A percentile compares a stretch with the other conserved stretches of the same genome.
phyloP scores from a whole-genome alignment of 2,113 vertebrate species.

The Dascyllus trimaculatus region DNA sequence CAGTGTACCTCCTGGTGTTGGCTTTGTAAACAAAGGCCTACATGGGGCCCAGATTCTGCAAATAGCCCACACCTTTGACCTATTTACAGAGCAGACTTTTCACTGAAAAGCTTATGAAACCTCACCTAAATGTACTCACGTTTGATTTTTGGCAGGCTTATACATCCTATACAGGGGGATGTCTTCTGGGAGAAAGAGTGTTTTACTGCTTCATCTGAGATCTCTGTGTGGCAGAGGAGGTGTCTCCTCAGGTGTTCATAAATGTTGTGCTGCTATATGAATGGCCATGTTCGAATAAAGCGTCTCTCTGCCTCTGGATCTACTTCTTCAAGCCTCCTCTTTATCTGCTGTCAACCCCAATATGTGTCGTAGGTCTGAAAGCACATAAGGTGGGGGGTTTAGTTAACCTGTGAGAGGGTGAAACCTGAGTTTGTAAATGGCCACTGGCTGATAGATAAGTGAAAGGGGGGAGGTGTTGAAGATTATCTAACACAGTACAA shows the following conservation, averaged over 20 bases:
- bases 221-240: constrained; percentile 19
- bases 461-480: constrained; percentile 22
- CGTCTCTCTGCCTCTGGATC: constrained; percentile 15
- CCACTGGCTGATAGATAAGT: constrained; percentile 32
- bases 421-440: constrained; percentile 49
- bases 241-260: constrained; percentile 2
- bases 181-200: constrained; percentile 22
- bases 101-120: constrained; percentile 8
- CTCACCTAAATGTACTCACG: constrained; percentile 6
- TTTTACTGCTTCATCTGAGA: constrained; percentile 8
- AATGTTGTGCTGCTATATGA: constrained; percentile 9
- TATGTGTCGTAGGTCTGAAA: constrained; percentile 42
- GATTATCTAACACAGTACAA: constrained; percentile 38
- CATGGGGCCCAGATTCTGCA: constrained; percentile 13
- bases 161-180: neutral
- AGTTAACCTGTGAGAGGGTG: constrained; percentile 48
- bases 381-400: constrained; percentile 45
- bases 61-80: constrained; percentile 58
- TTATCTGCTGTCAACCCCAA: constrained; percentile 44
- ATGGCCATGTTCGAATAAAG: constrained; percentile 19
- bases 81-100: constrained; percentile 36
- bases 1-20: constrained; percentile 33
- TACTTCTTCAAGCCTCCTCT: constrained; percentile 7
- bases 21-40: constrained; percentile 44
- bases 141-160: constrained; percentile 12